Evolutionary conservation across 92 coral and sea anemone genomes (phyloP), one percentile per base, ranked within the genome.

Genomic region (Meandrina meandrites): DNA sequence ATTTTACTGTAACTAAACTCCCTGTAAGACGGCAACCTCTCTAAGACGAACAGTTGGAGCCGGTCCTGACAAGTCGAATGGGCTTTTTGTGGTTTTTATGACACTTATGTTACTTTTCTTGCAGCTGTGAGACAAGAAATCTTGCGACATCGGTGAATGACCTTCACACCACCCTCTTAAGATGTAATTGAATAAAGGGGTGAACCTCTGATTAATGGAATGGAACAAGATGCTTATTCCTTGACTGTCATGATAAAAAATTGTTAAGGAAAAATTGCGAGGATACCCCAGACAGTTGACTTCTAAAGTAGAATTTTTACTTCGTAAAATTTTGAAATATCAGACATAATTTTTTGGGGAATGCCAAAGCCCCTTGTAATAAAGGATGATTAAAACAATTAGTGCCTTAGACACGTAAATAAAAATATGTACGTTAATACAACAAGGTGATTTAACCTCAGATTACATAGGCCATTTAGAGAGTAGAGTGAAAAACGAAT

Each of bases 61-160:
- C n/a, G n/a, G n/a, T n/a, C n/a, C n/a, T n/a, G n/a, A 40, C 45
- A 40, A 40, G 45, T 40, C 6, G n/a, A 40, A 40, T 2, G 6
- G 45, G 45, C 45, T 40, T 40, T 40, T 40, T 40, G 45, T 40
- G 45, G 45, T 40, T 40, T n/a, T 66, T 37, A 48, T 1, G 14
- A 7, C 5, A 18, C 36, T 45, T 30, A 40, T 28, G 15, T 81
- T 19, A 17, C 60, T 71, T 62, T 56, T 31, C 75, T 86, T 89
- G 62, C 88, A 92, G 94, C 94, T 78, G 90, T 92, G n/a, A 80
- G 90, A 86, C 87, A 86, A 78, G 94, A 92, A 74, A 81, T 92
- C 40, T 86, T 86, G n/a, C 88, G 88, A 47, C 73, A 77, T 77
- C 88, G 88, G 83, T 85, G 78, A 78, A 64, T 27, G 32, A 21